phyloP scores from a whole-genome alignment of 92 coral and sea anemone genomes.

The Epizoanthus fatuus region DNA sequence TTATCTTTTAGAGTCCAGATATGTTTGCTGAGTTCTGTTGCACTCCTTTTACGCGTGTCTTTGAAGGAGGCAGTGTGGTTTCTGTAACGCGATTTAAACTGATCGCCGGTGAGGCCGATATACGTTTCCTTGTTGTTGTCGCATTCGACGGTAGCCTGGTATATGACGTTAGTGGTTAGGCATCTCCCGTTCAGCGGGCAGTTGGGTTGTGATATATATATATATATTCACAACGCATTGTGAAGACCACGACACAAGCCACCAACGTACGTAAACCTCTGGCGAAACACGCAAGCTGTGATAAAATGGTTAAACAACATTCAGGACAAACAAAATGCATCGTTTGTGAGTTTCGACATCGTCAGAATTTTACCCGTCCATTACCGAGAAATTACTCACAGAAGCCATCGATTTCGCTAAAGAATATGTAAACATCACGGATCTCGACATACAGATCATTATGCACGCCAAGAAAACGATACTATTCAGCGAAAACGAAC shows the following conservation, averaged over 20 bases:
- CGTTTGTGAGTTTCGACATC: background rate
- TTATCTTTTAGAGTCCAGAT: too few relatives aligned
- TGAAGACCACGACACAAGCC: background rate
- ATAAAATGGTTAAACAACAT: conserved; percentile 39
- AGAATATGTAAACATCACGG: conserved; percentile 19
- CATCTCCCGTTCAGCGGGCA: too few relatives aligned
- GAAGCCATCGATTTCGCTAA: conserved; percentile 22
- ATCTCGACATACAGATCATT: conserved; percentile 18
- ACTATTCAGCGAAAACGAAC: too few relatives aligned
- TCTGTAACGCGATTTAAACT: too few relatives aligned
- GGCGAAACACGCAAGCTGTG: conserved; percentile 26
- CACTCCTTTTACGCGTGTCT: too few relatives aligned
- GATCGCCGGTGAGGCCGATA: too few relatives aligned
- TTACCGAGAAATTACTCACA: conserved; percentile 3
- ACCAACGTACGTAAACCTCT: conserved; percentile 23
- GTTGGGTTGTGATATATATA: too few relatives aligned
- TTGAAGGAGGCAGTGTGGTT: too few relatives aligned
- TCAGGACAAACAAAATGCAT: background rate
- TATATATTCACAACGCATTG: conserved; percentile 13
- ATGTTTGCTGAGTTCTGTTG: too few relatives aligned
- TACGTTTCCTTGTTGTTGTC: too few relatives aligned
- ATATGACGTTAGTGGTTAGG: too few relatives aligned
- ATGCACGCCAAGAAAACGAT: conserved; percentile 6
- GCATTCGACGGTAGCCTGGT: too few relatives aligned
- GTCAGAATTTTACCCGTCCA: conserved; percentile 10